These are phyloP conservation scores for Oopsacas minuta DNA, from an alignment of 37 sponge, comb jelly and placozoan species.

Conservation along the genomic window DNA sequence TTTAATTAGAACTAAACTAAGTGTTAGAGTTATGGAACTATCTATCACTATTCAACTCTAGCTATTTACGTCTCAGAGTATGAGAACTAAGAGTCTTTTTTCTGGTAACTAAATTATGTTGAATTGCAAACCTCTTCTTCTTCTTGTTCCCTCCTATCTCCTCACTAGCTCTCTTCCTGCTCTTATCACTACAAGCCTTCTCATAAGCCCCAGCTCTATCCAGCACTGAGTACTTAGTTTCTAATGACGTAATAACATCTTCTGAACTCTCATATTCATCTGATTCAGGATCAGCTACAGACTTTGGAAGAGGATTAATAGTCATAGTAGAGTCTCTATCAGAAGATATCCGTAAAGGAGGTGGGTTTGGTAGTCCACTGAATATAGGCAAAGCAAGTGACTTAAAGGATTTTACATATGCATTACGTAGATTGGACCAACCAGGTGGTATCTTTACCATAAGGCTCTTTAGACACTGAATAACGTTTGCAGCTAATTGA, in stretches of 20 bases:
- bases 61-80: too few species aligned
- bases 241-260: neutral
- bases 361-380: neutral
- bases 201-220: neutral
- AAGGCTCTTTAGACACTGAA: neutral
- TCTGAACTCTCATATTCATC: neutral
- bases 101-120: too few species aligned
- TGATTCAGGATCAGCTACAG: neutral
- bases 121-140: too few species aligned
- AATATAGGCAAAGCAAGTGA: neutral
- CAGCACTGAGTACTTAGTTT: neutral
- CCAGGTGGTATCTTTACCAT: neutral
- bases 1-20: too few species aligned
- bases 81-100: too few species aligned
- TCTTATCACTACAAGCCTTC: neutral
- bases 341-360: neutral
- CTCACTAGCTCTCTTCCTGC: neutral
- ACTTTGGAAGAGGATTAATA: neutral
- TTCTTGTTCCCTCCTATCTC: neutral
- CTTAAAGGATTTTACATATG: neutral
- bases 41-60: too few species aligned
- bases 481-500: neutral
- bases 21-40: too few species aligned
- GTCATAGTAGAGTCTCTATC: neutral
- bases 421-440: neutral